phyloP scores from a whole-genome alignment of 2,888 invertebrate genomes.

The Leptarthrus brevirostris region DNA sequence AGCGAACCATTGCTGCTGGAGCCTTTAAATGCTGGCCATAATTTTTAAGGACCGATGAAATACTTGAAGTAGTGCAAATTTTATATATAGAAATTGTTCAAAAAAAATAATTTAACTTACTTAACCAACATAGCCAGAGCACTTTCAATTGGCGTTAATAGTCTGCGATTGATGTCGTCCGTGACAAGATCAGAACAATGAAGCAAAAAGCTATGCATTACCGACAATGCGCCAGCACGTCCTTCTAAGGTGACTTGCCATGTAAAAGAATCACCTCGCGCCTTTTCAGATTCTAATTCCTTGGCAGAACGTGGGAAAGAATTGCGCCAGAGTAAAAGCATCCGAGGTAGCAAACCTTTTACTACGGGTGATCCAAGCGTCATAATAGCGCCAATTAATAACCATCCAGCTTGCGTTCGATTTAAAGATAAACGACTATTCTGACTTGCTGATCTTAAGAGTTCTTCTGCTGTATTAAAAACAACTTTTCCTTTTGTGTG shows the following conservation, averaged over 20 bases:
- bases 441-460: slow-evolving; percentile 95
- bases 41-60: slow-evolving; percentile 84
- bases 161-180: slow-evolving; percentile 89
- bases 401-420: slow-evolving; percentile 97
- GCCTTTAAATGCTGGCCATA: slow-evolving; percentile 95
- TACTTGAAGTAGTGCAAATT: slow-evolving; percentile 68
- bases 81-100: neutral
- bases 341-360: slow-evolving; percentile 89
- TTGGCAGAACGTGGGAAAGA: slow-evolving; percentile 97
- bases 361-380: slow-evolving; percentile 94
- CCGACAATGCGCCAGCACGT: slow-evolving; percentile 94
- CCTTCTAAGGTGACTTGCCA: slow-evolving; percentile 98
- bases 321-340: slow-evolving; percentile 96
- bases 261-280: slow-evolving; percentile 96
- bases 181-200: slow-evolving; percentile 92
- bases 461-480: slow-evolving; percentile 96
- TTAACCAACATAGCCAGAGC: slow-evolving; percentile 94
- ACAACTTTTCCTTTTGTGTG: slow-evolving; percentile 97
- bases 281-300: slow-evolving; percentile 96
- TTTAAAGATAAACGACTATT: slow-evolving; percentile 94
- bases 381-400: slow-evolving; percentile 96
- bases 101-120: slow-evolving; percentile 69
- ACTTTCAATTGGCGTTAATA: slow-evolving; percentile 93
- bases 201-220: slow-evolving; percentile 91
- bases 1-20: slow-evolving; percentile 90